These are phyloP conservation scores for Phyllostomus hastatus DNA, from an alignment of 2,113 vertebrate genomes.

Conservation along the genomic window DNA sequence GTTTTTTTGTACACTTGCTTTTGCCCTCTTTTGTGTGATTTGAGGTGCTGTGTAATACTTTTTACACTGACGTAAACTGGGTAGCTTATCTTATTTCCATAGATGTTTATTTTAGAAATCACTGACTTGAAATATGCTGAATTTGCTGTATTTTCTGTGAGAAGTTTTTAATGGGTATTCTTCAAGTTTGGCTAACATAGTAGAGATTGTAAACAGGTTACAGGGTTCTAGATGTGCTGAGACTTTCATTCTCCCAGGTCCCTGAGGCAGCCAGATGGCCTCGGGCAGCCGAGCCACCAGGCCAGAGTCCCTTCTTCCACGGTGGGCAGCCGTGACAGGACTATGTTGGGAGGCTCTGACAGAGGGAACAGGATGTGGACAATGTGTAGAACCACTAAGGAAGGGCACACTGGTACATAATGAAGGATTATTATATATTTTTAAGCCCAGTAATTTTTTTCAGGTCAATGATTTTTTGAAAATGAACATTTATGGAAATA, in stretches of 20 bases:
- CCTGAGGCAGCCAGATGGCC: not conserved
- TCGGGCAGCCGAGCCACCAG: not conserved
- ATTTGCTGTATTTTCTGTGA: not conserved
- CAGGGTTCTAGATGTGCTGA: not conserved
- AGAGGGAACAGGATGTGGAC: not conserved
- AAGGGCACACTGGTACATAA: not conserved
- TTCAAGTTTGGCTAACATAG: not conserved
- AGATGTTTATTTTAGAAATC: constrained; percentile 27
- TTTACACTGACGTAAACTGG: not conserved
- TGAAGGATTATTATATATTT: not conserved
- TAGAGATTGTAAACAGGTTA: not conserved
- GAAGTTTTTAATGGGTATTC: not conserved
- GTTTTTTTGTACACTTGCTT: not conserved
- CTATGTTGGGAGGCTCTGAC: not conserved
- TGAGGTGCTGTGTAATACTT: not conserved
- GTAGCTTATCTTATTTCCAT: not conserved
- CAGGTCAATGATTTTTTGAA: not conserved
- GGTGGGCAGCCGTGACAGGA: not conserved
- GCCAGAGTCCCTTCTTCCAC: not conserved
- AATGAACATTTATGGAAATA: not conserved
- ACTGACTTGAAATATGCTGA: not conserved
- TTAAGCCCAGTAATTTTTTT: not conserved
- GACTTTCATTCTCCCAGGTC: not conserved
- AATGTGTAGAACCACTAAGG: not conserved
- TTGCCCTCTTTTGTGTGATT: not conserved